Percentiles rank a stretch among this genome's conserved stretches.
Conservation (phyloP, 2,888 invertebrate species). For the Bugulina stolonifera region DNA sequence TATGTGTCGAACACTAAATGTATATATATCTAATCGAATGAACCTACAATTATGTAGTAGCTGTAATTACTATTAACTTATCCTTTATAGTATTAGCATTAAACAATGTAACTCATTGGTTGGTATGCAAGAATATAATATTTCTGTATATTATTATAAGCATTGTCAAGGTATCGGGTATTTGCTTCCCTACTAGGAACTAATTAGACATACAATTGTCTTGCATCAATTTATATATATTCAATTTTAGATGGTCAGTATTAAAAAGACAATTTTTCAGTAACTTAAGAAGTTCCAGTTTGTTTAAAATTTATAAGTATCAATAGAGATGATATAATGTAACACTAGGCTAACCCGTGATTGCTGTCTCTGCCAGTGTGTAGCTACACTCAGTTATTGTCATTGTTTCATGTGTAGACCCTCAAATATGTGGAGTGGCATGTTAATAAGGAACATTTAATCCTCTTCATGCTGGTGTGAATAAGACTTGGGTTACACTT, state of each 20-base stretch:
- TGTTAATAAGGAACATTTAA: not conserved
- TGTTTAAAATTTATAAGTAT: too few species aligned
- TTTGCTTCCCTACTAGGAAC: not conserved
- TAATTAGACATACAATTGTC: not conserved
- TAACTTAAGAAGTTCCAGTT: not conserved
- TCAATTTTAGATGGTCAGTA: not conserved
- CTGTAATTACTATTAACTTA: too few species aligned
- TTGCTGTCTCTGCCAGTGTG: too few species aligned
- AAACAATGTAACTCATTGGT: too few species aligned
- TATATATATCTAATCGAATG: too few species aligned
- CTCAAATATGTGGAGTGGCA: not conserved
- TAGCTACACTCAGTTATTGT: not conserved
- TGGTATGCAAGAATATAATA: too few species aligned
- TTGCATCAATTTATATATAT: not conserved
- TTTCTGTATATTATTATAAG: not conserved
- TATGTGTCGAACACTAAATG: too few species aligned
- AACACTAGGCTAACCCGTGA: too few species aligned
- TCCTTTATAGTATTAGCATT: too few species aligned
- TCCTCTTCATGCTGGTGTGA: not conserved
- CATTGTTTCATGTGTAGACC: not conserved
- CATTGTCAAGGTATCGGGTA: not conserved
- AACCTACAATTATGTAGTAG: too few species aligned
- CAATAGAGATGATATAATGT: too few species aligned
- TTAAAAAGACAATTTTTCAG: not conserved
- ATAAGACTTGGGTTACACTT: too few species aligned